These are phyloP conservation scores for Drosophila falleni DNA, from an alignment of 2,888 invertebrate species.

Conservation along the genomic window DNA sequence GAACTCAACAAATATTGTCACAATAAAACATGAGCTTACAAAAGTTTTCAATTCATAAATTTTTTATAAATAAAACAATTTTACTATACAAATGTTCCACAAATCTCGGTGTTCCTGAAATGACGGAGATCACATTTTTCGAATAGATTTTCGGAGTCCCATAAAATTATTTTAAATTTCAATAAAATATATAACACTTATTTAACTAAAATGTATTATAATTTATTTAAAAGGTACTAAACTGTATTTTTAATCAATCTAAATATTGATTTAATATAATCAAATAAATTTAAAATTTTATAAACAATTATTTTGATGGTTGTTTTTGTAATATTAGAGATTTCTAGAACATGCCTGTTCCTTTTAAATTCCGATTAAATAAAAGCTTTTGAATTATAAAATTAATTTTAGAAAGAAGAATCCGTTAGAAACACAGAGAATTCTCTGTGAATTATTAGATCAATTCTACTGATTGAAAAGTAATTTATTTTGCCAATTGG, in stretches of 20 bases:
- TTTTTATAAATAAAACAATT: no score
- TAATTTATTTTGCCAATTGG: constrained; percentile 6
- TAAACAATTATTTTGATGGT: neutral
- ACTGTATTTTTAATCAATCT: neutral
- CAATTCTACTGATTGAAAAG: neutral
- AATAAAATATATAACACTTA: no score
- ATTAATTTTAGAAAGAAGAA: neutral
- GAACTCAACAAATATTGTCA: no score
- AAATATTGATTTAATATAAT: neutral
- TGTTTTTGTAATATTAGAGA: neutral
- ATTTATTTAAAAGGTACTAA: no score
- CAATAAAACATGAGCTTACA: no score
- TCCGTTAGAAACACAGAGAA: constrained; percentile 5
- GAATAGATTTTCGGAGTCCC: neutral
- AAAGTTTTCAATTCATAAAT: no score
- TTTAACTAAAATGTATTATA: no score
- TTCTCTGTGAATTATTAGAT: neutral
- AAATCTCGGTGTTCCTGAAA: no score
- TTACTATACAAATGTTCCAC: no score
- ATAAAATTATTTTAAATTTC: no score
- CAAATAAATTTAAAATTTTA: no score
- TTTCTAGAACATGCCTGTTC: neutral
- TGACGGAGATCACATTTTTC: neutral
- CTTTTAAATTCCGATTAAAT: neutral
- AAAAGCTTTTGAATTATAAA: neutral